Evolutionary conservation across 64 coral and sea anemone genomes (phyloP), one percentile per base, ranked within the genome.

Genomic region (Stylophora pistillata): DNA sequence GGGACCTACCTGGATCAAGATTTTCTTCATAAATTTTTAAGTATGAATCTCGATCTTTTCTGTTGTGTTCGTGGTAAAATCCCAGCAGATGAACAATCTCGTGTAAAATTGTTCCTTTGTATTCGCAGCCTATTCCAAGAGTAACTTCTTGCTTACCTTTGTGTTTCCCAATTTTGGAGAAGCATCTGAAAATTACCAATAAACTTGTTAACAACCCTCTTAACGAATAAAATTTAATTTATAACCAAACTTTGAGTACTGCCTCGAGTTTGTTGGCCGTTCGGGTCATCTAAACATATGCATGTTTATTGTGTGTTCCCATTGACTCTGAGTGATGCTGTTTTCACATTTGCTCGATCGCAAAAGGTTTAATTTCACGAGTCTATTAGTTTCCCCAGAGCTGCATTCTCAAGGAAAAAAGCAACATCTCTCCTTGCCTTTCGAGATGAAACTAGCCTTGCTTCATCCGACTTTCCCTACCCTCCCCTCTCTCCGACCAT

Each of bases 101-200:
- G 33, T 74, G 72, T 34, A 74, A 34, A 34, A 74, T 34, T 74
- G 72, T 47, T 74, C 72, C 72, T 74, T 74, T 74, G 72, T 15
- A 9, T 47, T 74, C 72, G 33, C 72, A 74, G 27, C 72, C 72
- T 0, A 1, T 18, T 14, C 72, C 72, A 33, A 74, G 32, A 20
- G 0, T 17, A 15, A 74, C 31, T 2, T 20, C 32, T 34, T 74
- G 11, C 33, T 20, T 74, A 20, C 72, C 72, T 74, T 1, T 0
- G 16, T 17, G 72, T 11, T 20, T 33, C 16, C 72, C 72, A 47
- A 74, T 74, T 18, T 6, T 5, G 9, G 72, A 17, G 2, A 21
- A 15, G 17, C 72, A 74, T 12, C 72, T 72, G 26, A 72, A 72
- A 72, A 30, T 15, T 10, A 72, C 15, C 2, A 72, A 72, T 1